Evolutionary conservation across 2,113 vertebrate genomes (phyloP), one percentile per base, ranked within the genome.

Genomic region (Mobula birostris): DNA sequence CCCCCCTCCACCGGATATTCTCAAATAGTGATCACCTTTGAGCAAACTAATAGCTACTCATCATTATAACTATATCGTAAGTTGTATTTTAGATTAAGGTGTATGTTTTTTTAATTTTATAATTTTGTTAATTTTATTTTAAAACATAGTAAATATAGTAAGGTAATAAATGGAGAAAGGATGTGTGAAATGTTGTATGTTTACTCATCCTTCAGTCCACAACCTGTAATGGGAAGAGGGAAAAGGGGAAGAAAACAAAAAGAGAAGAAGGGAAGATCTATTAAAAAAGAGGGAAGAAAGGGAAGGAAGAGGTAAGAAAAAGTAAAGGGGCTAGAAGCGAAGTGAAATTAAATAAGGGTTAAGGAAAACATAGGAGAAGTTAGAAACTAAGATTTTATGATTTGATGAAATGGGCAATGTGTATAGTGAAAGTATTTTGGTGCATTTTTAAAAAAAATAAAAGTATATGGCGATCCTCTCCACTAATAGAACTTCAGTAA

Each of bases 221-320:
- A 93, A 93, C 91, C 91, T 74, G 29, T 93, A 93, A 74, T 93
- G 91, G 91, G 91, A 93, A 93, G 91, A 93, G 91, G 91, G 91
- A 93, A 93, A 93, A 93, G 91, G 91, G 91, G 91, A 93, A 93
- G 91, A 93, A 93, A 93, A 70, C 91, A 93, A 93, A 93, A 72
- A 76, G 91, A 93, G 91, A 93, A 93, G 91, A 93, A 93, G 91
- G 91, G 91, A 93, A 93, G 91, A 93, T 74, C 91, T 93, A 93
- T 93, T 93, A 93, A 93, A 93, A 93, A 40, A 93, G 91, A 93
- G 91, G 91, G 91, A 93, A 93, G 91, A 93, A 93, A 93, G 91
- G 91, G 91, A 93, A 93, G 91, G 91, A 93, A 93, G 91, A 93
- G 91, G 91, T 93, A 93, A 93, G 91, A 93, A 74, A 74, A 93